phyloP scores from a whole-genome alignment of 1,140 invertebrate genomes.

The Fopius arisanus region DNA sequence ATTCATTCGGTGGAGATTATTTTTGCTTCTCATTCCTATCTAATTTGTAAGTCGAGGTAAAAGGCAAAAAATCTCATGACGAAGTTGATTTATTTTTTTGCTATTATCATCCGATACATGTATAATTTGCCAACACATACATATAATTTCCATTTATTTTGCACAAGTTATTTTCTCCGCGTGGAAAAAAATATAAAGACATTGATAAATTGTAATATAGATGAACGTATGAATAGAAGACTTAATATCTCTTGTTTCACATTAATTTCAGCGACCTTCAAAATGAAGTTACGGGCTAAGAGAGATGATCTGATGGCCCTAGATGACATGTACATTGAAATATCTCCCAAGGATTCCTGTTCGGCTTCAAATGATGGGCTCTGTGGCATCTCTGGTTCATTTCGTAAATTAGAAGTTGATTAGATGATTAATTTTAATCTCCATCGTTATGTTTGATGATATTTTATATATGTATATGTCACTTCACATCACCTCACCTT shows the following conservation, averaged over 20 bases:
- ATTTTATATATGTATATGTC: not conserved
- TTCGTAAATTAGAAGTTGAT: constrained; percentile 83
- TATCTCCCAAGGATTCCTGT: constrained; percentile 69
- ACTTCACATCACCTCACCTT: no score
- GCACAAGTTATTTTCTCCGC: no score
- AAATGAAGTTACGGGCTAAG: constrained; percentile 71
- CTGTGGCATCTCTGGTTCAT: constrained; percentile 76
- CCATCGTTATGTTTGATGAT: constrained; percentile 22
- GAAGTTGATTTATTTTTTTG: no score
- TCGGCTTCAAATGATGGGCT: constrained; percentile 72
- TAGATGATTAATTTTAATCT: constrained; percentile 55
- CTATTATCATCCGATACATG: no score
- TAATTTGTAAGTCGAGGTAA: no score
- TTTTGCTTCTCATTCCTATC: no score
- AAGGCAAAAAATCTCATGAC: no score
- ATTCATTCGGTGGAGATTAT: no score
- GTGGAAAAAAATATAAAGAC: no score
- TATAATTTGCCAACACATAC: no score
- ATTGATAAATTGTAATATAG: not conserved
- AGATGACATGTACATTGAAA: constrained; percentile 81
- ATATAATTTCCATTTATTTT: no score
- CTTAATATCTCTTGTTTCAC: not conserved
- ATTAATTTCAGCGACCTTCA: constrained; percentile 65
- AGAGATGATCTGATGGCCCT: constrained; percentile 74
- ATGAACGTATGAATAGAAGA: not conserved